A percentile compares a stretch with the other conserved stretches of the same genome.
phyloP scores from a whole-genome alignment of 2,113 vertebrate species.

The Alectura lathami region DNA sequence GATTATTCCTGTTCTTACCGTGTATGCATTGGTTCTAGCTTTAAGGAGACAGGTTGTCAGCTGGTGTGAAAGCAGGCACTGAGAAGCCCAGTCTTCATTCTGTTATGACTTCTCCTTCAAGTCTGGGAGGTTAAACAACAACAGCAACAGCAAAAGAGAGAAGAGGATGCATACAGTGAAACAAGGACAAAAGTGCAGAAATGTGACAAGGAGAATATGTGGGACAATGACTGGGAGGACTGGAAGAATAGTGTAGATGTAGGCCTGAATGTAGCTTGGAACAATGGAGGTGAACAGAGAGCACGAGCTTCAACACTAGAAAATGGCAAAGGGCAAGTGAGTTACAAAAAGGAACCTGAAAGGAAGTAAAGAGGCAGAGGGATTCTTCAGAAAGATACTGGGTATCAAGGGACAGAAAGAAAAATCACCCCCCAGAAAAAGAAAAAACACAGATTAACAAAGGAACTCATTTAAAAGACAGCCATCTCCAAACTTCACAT shows the following conservation, averaged over 20 bases:
- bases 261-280: neutral
- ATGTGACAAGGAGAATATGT: fast-evolving
- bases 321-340: neutral
- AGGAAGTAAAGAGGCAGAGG: neutral
- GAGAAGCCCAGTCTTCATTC: neutral
- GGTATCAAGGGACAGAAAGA: neutral
- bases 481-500: neutral
- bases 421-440: neutral
- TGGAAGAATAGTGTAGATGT: neutral
- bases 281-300: neutral
- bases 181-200: neutral
- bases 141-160: neutral
- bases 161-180: neutral
- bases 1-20: neutral
- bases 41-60: neutral
- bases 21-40: neutral
- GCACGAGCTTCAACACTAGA: neutral
- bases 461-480: neutral
- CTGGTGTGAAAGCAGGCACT: neutral
- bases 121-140: neutral
- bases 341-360: neutral
- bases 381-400: neutral
- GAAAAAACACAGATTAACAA: neutral
- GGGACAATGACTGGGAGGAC: neutral
- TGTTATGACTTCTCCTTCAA: neutral